Conservation (phyloP, 2,797 vertebrate species). For the Gobionotothen gibberifrons region DNA sequence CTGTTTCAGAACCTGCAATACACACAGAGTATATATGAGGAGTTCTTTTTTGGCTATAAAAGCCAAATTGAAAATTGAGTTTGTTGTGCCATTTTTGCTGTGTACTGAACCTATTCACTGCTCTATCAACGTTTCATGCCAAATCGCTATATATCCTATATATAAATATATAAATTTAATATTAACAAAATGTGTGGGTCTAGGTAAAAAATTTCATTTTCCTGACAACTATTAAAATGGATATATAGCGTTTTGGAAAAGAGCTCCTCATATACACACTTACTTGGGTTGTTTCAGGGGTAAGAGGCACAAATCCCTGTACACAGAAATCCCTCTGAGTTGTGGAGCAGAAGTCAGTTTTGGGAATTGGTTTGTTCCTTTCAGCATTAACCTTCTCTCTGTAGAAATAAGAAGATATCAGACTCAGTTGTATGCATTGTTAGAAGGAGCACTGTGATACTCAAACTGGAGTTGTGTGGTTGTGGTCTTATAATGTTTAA, state of each 20-base stretch:
- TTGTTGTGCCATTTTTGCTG: too few relatives aligned
- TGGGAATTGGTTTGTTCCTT: conserved; percentile 25
- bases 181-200: too few relatives aligned
- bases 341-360: conserved; percentile 69
- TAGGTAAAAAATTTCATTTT: too few relatives aligned
- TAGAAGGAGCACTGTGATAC: not conserved
- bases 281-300: conserved; percentile 59
- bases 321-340: conserved; percentile 73
- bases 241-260: too few relatives aligned
- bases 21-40: not conserved
- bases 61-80: too few relatives aligned
- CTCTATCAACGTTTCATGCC: too few relatives aligned
- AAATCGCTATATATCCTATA: too few relatives aligned
- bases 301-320: conserved; percentile 71
- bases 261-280: conserved; percentile 20
- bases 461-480: not conserved
- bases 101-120: too few relatives aligned
- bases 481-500: conserved; percentile 34
- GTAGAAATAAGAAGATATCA: conserved; percentile 34
- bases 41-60: too few relatives aligned
- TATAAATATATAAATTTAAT: too few relatives aligned
- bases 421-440: not conserved
- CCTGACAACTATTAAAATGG: too few relatives aligned
- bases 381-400: conserved; percentile 75
- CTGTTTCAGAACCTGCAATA: not conserved